Evolutionary conservation across 2,797 vertebrate genomes (phyloP).

Genomic region (Masticophis lateralis): DNA sequence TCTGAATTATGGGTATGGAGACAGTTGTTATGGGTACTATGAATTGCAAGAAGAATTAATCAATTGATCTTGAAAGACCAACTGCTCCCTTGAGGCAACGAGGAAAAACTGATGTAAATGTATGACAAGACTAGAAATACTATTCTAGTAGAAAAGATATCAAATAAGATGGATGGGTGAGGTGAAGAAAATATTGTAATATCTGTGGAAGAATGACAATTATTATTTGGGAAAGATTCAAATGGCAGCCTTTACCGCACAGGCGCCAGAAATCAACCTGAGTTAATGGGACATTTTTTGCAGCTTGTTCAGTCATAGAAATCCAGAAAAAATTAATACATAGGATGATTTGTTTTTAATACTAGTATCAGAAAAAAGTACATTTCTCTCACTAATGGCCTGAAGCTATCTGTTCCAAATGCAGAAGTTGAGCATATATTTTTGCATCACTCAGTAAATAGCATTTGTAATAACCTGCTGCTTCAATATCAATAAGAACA

Average conservation of each 20-base stretch:
- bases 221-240: not conserved
- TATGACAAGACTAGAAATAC: not conserved
- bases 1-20: not conserved
- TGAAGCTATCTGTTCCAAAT: not conserved
- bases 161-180: not conserved
- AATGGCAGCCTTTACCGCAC: not conserved
- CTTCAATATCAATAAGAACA: not conserved
- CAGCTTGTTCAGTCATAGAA: not conserved
- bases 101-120: not conserved
- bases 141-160: not conserved
- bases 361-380: not conserved
- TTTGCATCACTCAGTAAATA: not conserved
- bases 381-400: not conserved
- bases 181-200: not conserved
- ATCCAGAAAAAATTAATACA: not conserved
- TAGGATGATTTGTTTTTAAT: not conserved
- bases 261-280: not conserved
- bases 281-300: not conserved
- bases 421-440: not conserved
- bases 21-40: not conserved
- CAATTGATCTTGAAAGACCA: not conserved
- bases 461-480: not conserved
- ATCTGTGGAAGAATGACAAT: not conserved
- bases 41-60: not conserved
- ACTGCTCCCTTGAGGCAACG: not conserved